Conservation (phyloP, 2,888 invertebrate species). For the Empis stercorea region DNA sequence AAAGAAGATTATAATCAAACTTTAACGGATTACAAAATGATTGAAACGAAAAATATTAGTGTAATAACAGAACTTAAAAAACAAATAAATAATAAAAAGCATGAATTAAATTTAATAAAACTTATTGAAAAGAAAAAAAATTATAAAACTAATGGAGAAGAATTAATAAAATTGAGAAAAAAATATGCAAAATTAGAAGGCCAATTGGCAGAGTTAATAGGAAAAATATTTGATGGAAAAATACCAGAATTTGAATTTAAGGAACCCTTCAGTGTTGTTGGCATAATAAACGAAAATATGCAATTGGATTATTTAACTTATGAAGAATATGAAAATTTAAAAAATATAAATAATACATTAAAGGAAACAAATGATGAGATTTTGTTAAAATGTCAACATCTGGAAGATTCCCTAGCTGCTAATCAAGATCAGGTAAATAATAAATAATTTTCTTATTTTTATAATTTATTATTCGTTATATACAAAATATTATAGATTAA, state of each 20-base stretch:
- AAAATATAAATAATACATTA: conserved; percentile 16
- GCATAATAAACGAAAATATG: conserved; percentile 28
- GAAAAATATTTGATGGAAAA: conserved; percentile 21
- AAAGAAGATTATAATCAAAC: conserved; percentile 27
- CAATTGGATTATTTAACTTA: conserved; percentile 27
- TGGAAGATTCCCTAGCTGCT: conserved; percentile 27
- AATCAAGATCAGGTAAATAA: conserved; percentile 25
- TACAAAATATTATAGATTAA: conserved; percentile 17
- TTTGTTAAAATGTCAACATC: conserved; percentile 22
- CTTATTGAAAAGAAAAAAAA: conserved; percentile 11
- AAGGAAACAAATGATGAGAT: conserved; percentile 18
- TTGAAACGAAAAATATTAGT: conserved; percentile 22
- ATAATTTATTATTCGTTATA: too few species aligned
- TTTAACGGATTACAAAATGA: conserved; percentile 19
- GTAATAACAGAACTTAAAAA: conserved; percentile 19
- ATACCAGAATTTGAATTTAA: conserved; percentile 15
- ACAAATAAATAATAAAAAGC: conserved; percentile 19
- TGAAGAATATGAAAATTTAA: conserved; percentile 24
- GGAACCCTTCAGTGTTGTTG: conserved; percentile 26
- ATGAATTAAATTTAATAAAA: conserved; percentile 14
- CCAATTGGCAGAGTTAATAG: conserved; percentile 23
- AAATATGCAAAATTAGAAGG: conserved; percentile 20
- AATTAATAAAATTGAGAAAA: conserved; percentile 22
- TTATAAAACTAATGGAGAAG: conserved; percentile 19
- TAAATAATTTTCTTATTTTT: background rate